phyloP scores from a whole-genome alignment of 1,140 invertebrate species.

The Dufourea novaeangliae region DNA sequence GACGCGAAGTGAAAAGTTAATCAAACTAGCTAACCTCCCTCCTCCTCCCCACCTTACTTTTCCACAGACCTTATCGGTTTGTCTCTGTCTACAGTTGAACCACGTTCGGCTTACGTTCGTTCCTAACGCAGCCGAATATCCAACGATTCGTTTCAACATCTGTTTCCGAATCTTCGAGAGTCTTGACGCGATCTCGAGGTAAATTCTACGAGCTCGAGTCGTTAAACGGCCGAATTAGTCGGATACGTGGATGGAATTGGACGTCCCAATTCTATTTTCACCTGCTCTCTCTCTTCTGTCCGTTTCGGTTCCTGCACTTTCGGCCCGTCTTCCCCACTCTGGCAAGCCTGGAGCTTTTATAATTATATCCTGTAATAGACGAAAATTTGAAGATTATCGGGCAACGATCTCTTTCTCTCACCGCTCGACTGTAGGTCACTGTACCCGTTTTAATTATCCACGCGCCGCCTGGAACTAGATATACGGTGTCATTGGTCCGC shows the following conservation, averaged over 20 bases:
- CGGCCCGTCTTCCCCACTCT: background rate
- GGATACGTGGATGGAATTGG: background rate
- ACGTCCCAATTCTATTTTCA: too few relatives aligned
- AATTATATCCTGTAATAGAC: slow-evolving; percentile 2
- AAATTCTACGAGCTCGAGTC: background rate
- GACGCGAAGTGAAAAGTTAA: slow-evolving; percentile 43
- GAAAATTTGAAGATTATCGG: slow-evolving; percentile 36
- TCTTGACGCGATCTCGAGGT: background rate
- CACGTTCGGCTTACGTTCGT: too few relatives aligned
- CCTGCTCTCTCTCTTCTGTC: background rate
- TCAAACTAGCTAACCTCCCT: slow-evolving; percentile 13
- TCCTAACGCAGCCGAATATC: too few relatives aligned
- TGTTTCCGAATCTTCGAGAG: background rate
- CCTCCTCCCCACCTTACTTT: background rate
- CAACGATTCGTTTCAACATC: slow-evolving; percentile 9
- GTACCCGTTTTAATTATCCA: slow-evolving; percentile 56
- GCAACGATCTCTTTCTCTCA: slow-evolving; percentile 56
- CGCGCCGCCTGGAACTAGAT: background rate
- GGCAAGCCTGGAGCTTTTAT: background rate
- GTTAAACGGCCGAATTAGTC: background rate
- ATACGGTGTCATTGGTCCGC: slow-evolving; percentile 50
- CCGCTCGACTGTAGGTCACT: slow-evolving; percentile 21
- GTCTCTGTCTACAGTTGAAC: background rate
- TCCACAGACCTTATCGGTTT: slow-evolving; percentile 28
- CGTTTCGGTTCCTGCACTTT: background rate